Percentiles rank a stretch among this genome's conserved stretches.
These are phyloP conservation scores for Dasyornis broadbenti DNA, from an alignment of 2,113 vertebrate genomes.

Conservation along the genomic window DNA sequence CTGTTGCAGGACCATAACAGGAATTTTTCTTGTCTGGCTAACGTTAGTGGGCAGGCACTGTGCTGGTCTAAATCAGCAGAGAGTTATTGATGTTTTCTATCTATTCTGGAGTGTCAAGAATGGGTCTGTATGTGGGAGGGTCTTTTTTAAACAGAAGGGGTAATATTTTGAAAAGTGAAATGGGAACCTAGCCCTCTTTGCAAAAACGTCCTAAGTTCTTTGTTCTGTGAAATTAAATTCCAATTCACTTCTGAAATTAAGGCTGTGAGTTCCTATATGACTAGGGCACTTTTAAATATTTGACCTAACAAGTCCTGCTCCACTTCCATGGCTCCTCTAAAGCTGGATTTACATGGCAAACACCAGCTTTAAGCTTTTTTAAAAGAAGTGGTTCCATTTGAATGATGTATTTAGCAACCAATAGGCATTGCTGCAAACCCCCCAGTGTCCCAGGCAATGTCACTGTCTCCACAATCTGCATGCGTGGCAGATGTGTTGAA, in stretches of 20 bases:
- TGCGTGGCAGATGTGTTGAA: background rate
- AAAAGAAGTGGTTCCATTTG: background rate
- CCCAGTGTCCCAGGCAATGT: background rate
- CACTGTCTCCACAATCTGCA: background rate
- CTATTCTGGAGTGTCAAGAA: background rate
- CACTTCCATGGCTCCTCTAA: background rate
- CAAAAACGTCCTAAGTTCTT: background rate
- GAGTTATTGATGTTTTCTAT: background rate
- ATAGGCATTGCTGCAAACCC: background rate
- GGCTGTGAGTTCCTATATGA: background rate
- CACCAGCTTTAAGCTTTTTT: background rate
- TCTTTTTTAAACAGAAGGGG: background rate
- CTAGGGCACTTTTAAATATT: background rate
- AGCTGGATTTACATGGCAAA: background rate
- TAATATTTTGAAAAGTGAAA: background rate
- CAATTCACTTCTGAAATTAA: background rate
- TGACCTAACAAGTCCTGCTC: background rate
- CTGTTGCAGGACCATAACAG: rapidly evolving
- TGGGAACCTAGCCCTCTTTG: background rate
- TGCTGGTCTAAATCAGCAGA: background rate
- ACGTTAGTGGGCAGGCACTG: background rate
- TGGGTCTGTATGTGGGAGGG: background rate
- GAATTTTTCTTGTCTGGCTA: background rate
- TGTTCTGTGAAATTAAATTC: background rate
- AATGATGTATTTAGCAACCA: background rate